These are phyloP conservation scores for Squalus acanthias DNA, from an alignment of 2,797 vertebrate genomes.

Conservation along the genomic window DNA sequence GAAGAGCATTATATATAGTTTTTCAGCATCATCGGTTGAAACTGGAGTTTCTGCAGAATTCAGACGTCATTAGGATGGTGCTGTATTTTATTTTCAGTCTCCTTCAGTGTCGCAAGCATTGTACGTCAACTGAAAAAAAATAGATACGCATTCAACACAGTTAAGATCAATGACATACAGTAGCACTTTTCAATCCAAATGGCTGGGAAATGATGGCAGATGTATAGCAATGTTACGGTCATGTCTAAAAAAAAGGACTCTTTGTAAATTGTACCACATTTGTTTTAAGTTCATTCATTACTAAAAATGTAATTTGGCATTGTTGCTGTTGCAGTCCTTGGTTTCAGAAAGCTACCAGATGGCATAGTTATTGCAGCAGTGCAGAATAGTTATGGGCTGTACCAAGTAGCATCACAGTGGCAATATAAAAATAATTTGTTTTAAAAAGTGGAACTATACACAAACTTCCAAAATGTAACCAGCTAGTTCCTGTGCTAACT, in stretches of 20 bases:
- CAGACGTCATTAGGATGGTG: not conserved
- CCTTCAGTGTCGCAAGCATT: not conserved
- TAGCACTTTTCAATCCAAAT: conserved; percentile 3
- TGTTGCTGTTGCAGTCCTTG: not conserved
- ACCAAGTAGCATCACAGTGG: too few relatives aligned
- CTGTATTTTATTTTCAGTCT: not conserved
- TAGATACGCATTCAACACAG: not conserved
- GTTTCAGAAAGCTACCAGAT: not conserved
- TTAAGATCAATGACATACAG: not conserved
- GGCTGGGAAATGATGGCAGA: not conserved
- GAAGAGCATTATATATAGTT: not conserved
- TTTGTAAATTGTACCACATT: not conserved
- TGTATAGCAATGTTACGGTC: not conserved
- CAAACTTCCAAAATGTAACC: not conserved
- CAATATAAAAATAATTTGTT: not conserved
- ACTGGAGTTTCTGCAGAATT: not conserved
- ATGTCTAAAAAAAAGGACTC: too few relatives aligned
- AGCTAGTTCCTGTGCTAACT: not conserved
- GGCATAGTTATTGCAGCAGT: not conserved
- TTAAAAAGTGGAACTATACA: not conserved
- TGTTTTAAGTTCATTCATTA: not conserved
- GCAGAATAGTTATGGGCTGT: not conserved
- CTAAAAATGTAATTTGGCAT: not conserved
- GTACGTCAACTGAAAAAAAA: conserved; percentile 13
- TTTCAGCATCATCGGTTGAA: not conserved